phyloP scores from a whole-genome alignment of 2,113 vertebrate genomes.

The Pachyramphus minor region DNA sequence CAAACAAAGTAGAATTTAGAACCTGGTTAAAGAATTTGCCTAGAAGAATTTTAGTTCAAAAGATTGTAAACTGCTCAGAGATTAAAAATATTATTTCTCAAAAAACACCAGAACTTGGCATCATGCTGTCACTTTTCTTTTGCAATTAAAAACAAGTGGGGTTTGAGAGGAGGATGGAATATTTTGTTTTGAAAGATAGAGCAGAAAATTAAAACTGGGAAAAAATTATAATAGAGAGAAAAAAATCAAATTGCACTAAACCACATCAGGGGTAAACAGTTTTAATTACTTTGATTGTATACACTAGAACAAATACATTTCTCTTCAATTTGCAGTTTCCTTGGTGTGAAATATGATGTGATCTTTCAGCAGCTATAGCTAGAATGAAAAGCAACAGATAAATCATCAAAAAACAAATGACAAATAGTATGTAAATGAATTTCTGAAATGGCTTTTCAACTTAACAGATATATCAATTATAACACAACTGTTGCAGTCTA shows the following conservation, averaged over 20 bases:
- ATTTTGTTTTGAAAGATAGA: background rate
- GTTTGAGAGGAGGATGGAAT: accelerated
- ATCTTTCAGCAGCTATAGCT: background rate
- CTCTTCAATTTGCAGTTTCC: background rate
- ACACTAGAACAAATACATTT: background rate
- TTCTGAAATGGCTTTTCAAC: background rate
- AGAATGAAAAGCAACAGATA: background rate
- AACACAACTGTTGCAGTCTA: background rate
- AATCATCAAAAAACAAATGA: background rate
- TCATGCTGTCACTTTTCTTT: background rate
- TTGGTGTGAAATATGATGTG: background rate
- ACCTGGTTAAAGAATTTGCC: background rate
- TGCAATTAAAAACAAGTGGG: background rate
- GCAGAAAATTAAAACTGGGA: background rate
- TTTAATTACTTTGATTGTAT: background rate
- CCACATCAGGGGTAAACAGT: background rate
- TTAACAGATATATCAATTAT: background rate
- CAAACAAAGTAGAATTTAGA: background rate
- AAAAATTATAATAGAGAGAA: background rate
- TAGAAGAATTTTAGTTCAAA: background rate
- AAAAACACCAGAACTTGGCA: background rate
- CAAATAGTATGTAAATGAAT: background rate
- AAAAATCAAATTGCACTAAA: background rate
- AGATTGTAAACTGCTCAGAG: background rate
- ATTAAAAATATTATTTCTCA: background rate